phyloP scores from a whole-genome alignment of 2,797 vertebrate genomes.

The Harpagifer antarcticus region DNA sequence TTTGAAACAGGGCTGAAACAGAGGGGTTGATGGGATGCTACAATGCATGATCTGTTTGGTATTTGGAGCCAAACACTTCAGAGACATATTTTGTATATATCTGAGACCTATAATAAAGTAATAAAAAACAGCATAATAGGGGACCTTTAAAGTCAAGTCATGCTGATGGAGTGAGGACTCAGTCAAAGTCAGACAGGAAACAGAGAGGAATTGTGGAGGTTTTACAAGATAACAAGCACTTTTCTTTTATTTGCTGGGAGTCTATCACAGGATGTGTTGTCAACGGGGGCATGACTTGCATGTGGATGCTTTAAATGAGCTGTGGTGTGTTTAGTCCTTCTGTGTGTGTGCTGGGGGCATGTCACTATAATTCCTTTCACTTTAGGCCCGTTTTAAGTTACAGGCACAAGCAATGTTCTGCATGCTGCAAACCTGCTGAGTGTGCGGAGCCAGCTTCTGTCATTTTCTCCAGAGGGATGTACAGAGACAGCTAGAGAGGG shows the following conservation, averaged over 20 bases:
- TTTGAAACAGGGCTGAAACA: too few species aligned
- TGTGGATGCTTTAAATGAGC: slow-evolving; percentile 35
- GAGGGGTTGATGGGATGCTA: too few species aligned
- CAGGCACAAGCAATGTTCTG: slow-evolving; percentile 59
- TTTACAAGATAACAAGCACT: slow-evolving; percentile 55
- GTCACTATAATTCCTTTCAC: slow-evolving; percentile 71
- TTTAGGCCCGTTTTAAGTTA: slow-evolving; percentile 70
- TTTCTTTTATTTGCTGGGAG: slow-evolving; percentile 46
- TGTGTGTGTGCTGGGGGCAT: slow-evolving; percentile 30
- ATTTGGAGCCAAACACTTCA: too few species aligned
- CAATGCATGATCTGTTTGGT: too few species aligned
- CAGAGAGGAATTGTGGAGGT: slow-evolving; percentile 48
- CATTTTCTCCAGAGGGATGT: slow-evolving; percentile 39
- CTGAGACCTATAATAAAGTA: too few species aligned
- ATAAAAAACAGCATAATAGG: too few species aligned
- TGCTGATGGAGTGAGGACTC: slow-evolving; percentile 55
- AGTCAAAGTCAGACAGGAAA: slow-evolving; percentile 49
- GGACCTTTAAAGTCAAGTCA: slow-evolving; percentile 41
- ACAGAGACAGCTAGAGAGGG: slow-evolving; percentile 14
- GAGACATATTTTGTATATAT: too few species aligned
- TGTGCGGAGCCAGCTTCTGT: slow-evolving; percentile 47
- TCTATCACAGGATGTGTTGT: slow-evolving; percentile 45
- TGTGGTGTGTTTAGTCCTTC: slow-evolving; percentile 9
- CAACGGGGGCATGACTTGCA: slow-evolving; percentile 50
- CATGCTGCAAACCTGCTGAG: slow-evolving; percentile 53